Conservation (phyloP, 2,113 vertebrate genomes). For the Mormyrus lacerda region DNA sequence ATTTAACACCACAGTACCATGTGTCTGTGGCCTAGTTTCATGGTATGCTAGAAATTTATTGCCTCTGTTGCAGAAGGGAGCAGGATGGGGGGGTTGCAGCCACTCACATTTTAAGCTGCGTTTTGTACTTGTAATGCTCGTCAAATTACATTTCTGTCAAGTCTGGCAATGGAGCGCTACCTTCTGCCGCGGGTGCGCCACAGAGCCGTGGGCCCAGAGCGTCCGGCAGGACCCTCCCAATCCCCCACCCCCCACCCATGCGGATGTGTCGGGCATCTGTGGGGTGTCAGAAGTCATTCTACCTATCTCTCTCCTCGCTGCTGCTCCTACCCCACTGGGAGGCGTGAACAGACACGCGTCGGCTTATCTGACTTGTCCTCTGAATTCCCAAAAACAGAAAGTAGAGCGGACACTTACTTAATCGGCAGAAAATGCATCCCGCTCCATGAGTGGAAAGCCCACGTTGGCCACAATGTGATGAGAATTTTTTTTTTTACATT, state of each 20-base stretch:
- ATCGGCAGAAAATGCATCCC: constrained; percentile 31
- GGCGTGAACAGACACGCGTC: constrained; percentile 24
- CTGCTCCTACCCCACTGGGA: background rate
- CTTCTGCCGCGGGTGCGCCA: background rate
- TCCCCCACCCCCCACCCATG: background rate
- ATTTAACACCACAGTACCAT: constrained; percentile 10
- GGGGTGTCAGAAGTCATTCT: background rate
- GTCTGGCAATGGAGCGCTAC: background rate
- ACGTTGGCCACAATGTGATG: constrained; percentile 1
- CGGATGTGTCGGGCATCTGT: background rate
- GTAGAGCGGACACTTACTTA: constrained; percentile 29
- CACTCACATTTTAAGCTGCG: background rate
- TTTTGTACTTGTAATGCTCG: background rate
- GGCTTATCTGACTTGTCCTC: constrained; percentile 32
- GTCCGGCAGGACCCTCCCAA: no score
- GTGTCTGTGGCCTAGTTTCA: constrained; percentile 8
- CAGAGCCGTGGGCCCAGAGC: background rate
- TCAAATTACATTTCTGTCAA: constrained; percentile 5
- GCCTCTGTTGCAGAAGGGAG: background rate
- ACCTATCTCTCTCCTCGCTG: background rate
- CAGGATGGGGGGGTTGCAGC: background rate
- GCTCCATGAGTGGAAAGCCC: background rate
- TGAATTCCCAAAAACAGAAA: constrained; percentile 27
- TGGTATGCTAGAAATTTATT: constrained; percentile 12
- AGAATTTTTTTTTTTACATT: background rate